Percentiles rank a stretch among this genome's conserved stretches.
Conservation (phyloP, 2,888 invertebrate genomes). For the Galerucella calmariensis region DNA sequence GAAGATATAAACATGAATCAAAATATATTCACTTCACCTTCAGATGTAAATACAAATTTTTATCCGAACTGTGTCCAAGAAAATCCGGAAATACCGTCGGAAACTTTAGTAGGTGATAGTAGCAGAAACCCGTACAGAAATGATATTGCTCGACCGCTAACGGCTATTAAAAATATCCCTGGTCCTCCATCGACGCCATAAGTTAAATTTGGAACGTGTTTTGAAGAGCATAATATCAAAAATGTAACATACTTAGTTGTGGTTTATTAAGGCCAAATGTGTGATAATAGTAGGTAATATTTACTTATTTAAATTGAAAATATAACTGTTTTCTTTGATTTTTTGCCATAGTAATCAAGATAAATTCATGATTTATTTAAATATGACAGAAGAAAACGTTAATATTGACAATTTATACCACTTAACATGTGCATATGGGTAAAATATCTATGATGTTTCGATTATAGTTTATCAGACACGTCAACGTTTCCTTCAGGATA, state of each 20-base stretch:
- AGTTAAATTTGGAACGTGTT: background rate
- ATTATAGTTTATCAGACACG: no score
- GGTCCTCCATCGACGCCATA: conserved; percentile 55
- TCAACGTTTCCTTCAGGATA: no score
- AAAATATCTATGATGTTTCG: no score
- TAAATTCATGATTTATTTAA: no score
- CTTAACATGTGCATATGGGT: no score
- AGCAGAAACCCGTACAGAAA: conserved; percentile 54
- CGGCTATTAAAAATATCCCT: conserved; percentile 58
- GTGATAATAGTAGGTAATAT: conserved; percentile 6
- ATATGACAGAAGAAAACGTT: no score
- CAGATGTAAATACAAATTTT: conserved; percentile 39
- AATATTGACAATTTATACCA: no score
- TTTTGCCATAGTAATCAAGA: background rate
- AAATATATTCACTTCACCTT: conserved; percentile 44
- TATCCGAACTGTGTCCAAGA: conserved; percentile 35
- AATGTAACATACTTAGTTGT: conserved; percentile 34
- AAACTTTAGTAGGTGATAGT: conserved; percentile 58
- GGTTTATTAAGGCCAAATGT: background rate
- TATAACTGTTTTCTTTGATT: background rate
- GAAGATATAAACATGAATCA: conserved; percentile 58
- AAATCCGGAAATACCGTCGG: conserved; percentile 39
- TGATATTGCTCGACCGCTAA: conserved; percentile 56
- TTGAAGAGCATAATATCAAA: conserved; percentile 57
- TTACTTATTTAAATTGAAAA: background rate